A percentile compares a stretch with the other conserved stretches of the same genome.
These are phyloP conservation scores for Gallinago jamesoni DNA, from an alignment of 2,113 vertebrate species.

Conservation along the genomic window DNA sequence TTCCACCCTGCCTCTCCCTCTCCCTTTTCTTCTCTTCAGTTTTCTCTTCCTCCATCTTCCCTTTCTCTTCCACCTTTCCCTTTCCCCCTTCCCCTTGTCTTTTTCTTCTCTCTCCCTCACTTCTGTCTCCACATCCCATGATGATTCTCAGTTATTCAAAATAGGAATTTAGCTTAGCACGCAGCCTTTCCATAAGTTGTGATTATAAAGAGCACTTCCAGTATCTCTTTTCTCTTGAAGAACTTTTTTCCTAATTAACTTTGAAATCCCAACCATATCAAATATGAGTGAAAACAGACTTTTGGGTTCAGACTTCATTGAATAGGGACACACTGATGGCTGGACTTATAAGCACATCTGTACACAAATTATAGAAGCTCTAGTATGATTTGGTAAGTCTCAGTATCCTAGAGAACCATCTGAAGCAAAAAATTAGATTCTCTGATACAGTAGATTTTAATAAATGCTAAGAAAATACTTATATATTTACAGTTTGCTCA, in stretches of 20 bases:
- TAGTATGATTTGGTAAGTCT: neutral
- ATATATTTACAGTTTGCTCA: neutral
- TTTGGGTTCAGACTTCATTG: neutral
- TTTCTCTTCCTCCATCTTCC: neutral
- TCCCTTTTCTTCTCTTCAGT: neutral
- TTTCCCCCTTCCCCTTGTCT: neutral
- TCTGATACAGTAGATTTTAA: neutral
- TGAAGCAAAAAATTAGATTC: neutral
- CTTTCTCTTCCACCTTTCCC: neutral
- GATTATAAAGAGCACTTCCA: neutral
- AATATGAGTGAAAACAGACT: neutral
- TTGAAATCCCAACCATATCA: neutral
- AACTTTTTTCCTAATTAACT: neutral
- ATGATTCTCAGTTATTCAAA: neutral
- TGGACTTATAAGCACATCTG: neutral
- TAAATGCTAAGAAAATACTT: neutral
- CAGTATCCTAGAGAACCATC: neutral
- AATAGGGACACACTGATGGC: neutral
- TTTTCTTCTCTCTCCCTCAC: neutral
- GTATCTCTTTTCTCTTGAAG: neutral
- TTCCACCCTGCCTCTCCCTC: neutral
- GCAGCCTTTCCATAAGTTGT: neutral
- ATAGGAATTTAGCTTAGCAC: neutral
- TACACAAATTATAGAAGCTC: neutral
- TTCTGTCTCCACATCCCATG: neutral